Conservation (phyloP, 2,797 vertebrate genomes). For the Bovichtus diacanthus region DNA sequence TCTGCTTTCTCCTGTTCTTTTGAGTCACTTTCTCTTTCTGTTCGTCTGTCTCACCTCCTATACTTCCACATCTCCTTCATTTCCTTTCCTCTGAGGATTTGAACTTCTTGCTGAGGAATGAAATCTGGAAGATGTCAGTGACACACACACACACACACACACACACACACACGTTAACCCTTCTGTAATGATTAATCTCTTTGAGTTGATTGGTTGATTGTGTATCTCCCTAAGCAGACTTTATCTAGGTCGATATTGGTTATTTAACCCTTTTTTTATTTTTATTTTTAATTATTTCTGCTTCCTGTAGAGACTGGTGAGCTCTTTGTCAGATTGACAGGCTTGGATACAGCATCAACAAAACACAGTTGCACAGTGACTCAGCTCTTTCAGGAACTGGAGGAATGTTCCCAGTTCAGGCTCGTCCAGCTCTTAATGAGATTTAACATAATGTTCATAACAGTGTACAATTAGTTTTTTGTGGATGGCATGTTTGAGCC, state of each 20-base stretch:
- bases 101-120: neutral
- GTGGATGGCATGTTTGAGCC: no score
- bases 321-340: constrained; percentile 19
- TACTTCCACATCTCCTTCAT: neutral
- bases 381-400: constrained; percentile 35
- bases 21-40: no score
- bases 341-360: constrained; percentile 56
- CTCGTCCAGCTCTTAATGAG: constrained; percentile 21
- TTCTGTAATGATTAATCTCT: constrained; percentile 45
- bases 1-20: no score
- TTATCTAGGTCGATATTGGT: constrained; percentile 47
- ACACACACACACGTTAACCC: neutral
- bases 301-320: constrained; percentile 45
- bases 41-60: neutral
- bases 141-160: neutral
- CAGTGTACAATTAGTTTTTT: neutral
- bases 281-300: neutral
- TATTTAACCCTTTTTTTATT: constrained; percentile 29
- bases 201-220: constrained; percentile 39
- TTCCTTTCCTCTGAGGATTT: neutral
- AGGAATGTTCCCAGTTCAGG: constrained; percentile 42
- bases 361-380: constrained; percentile 46
- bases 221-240: constrained; percentile 49
- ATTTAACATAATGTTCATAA: neutral
- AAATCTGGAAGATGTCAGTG: constrained; percentile 36